Evolutionary conservation across 2,797 vertebrate species (phyloP).

Genomic region (Squalus acanthias): DNA sequence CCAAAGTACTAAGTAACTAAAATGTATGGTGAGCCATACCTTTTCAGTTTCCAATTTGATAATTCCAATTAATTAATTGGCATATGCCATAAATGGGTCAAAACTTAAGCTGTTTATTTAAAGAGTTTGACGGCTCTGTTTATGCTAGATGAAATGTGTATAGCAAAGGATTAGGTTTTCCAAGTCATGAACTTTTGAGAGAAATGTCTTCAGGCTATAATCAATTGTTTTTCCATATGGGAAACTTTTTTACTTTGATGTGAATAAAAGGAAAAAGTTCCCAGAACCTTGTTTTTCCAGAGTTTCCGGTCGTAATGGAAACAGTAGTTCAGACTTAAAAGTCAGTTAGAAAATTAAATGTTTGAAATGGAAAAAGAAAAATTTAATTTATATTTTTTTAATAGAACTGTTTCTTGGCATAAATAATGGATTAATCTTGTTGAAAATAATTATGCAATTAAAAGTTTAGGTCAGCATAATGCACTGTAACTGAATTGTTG

Average conservation of each 20-base stretch:
- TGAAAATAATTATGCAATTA: constrained; percentile 19
- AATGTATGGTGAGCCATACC: neutral
- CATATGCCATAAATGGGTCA: neutral
- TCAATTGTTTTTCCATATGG: neutral
- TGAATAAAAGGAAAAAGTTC: neutral
- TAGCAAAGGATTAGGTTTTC: constrained; percentile 25
- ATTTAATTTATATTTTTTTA: neutral
- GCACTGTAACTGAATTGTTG: neutral
- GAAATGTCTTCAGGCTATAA: neutral
- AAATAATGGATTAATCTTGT: neutral
- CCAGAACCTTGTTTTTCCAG: neutral
- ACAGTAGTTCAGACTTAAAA: neutral
- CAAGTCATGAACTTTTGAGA: neutral
- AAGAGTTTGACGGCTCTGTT: neutral
- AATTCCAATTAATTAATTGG: constrained; percentile 2
- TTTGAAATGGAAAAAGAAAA: neutral
- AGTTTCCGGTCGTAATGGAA: neutral
- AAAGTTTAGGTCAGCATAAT: neutral
- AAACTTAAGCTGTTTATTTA: neutral
- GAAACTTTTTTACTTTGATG: neutral
- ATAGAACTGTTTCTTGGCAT: neutral
- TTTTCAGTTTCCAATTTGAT: neutral
- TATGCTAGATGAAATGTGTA: constrained; percentile 14
- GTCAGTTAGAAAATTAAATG: neutral
- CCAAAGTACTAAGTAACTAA: neutral